Evolutionary conservation across 2,888 invertebrate species (phyloP), one percentile per base, ranked within the genome.

Genomic region (Lithodes maja): DNA sequence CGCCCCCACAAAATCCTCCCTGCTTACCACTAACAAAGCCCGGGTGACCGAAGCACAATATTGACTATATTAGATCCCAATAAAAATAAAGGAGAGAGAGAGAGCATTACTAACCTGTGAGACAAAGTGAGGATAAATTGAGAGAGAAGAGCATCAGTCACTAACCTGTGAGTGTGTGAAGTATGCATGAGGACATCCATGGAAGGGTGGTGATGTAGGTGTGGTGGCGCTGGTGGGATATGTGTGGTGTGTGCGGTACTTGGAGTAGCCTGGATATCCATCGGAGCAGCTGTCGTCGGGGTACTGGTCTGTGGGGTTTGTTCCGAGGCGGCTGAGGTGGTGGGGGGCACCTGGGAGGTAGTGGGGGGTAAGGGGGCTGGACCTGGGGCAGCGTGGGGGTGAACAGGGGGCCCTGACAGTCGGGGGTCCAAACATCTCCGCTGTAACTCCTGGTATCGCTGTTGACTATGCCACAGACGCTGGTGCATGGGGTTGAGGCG

Each of bases 401-500:
- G 61, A 33, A 33, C 33, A 1, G 81, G 75, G 74, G 87, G 79
- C 1, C 78, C 87, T 33, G 80, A n/a, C 1, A 85, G 77, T 2
- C 81, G 69, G 15, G 91, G 91, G 54, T 90, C 90, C 81, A 90
- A 80, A 17, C 90, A 83, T 5, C 90, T 87, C 69, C 91, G 54
- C 50, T 91, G 87, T 1, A 91, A 5, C 80, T 91, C 91, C 68
- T 90, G 90, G 55, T 86, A 86, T 1, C 91, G 85, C 84, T 91
- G 91, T 71, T 91, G 91, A 61, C 79, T 86, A 50, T 90, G 91
- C 91, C 91, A 91, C 53, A 91, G 71, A 49, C 91, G 82, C 53
- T 91, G 91, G 84, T 91, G 90, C 49, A 90, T 71, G 50, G 90
- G 90, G 79, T 90, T 90, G 75, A 91, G 77, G 55, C 91, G 87